Base-by-base conservation (phyloP, 2,888 invertebrate genomes). In the Xylota segnis region DNA sequence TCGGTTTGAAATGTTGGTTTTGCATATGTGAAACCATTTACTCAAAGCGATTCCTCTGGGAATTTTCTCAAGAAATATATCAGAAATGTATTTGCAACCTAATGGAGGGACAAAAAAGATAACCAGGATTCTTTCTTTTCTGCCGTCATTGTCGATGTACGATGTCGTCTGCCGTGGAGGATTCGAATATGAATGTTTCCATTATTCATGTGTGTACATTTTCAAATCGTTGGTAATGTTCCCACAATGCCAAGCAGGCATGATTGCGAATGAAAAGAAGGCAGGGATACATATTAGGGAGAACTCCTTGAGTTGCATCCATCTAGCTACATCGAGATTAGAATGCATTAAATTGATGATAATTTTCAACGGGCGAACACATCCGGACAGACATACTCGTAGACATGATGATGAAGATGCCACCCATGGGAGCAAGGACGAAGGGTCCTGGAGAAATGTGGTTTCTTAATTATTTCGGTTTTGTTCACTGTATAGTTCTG, bases 131-230 rank as follows among this genome's bases (percentile, higher is more conserved):
- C 43, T 77, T 71, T 78, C 16, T 68, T 32, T 45, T 29, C 12
- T 14, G 14, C 6, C 12, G 54, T 40, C 54, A 32, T 54, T 14
- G 34, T 66, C 12, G 56, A n/a, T 63, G n/a, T 4, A 14, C 7
- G 47, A 23, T 34, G 65, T 34, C 34, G n/a, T 66, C 14, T n/a
- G 29, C 65, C 16, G 4, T 40, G 18, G 27, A 16, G 16, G 10
- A 43, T 82, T 74, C 52, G 34, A 77, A 77, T 70, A 77, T 77
- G 77, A 76, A 61, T 72, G 66, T 50, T 63, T 83, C 78, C 83
- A 83, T 83, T 83, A 83, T 83, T 78, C 83, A 83, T 83, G 52
- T 83, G 82, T 83, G 82, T 83, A 63, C 82, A 76, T 63, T 54
- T 83, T 71, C 34, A 34, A 83, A 77, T 65, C 56, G 77, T 77